Evolutionary conservation across 92 coral and sea anemone genomes (phyloP).

Genomic region (Umimayanthus kanabou): DNA sequence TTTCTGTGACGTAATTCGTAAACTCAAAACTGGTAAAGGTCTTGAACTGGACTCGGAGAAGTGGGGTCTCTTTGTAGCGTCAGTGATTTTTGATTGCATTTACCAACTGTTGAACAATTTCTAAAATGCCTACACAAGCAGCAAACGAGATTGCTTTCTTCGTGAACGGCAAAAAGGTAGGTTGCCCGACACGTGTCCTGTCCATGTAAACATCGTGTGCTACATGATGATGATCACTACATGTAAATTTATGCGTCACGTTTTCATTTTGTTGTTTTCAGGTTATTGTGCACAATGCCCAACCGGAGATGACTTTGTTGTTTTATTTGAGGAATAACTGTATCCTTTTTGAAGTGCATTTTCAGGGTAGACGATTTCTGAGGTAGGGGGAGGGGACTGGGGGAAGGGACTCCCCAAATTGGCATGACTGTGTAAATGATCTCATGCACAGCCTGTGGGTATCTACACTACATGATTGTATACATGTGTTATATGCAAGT

Average conservation of each 20-base stretch:
- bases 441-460: no score
- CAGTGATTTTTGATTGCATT: neutral
- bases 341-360: conserved; percentile 52
- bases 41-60: no score
- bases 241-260: neutral
- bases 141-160: conserved; percentile 51
- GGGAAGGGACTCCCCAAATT: no score
- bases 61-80: no score
- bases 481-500: no score
- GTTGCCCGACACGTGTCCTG: neutral
- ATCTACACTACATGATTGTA: no score
- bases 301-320: conserved; percentile 83
- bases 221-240: neutral
- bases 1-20: no score
- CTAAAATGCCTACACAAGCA: conserved; percentile 12
- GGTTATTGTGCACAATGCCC: conserved; percentile 66
- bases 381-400: no score
- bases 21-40: no score
- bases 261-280: neutral
- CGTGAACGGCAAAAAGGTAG: conserved; percentile 69
- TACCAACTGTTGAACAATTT: neutral
- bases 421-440: no score
- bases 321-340: conserved; percentile 68
- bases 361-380: neutral
- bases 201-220: no score